phyloP scores from a whole-genome alignment of 2,113 vertebrate genomes.

The Prietella phreatophila region DNA sequence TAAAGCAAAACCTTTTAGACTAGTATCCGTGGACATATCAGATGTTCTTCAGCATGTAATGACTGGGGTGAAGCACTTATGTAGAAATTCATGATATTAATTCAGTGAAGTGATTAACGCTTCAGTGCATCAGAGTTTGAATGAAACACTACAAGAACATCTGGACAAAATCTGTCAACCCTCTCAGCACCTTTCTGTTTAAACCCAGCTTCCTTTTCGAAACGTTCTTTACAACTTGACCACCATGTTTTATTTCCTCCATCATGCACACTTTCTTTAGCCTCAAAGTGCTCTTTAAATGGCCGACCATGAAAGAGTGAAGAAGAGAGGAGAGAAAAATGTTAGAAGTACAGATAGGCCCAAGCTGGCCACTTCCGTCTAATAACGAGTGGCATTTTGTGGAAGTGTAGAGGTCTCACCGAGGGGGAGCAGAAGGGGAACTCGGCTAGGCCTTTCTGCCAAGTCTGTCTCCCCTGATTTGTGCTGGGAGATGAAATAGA shows the following conservation, averaged over 20 bases:
- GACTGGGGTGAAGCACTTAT: not conserved
- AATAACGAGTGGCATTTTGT: slow-evolving; percentile 72
- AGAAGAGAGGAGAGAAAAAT: slow-evolving; percentile 46
- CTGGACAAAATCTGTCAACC: not conserved
- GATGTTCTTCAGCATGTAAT: not conserved
- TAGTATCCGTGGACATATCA: not conserved
- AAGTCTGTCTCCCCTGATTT: slow-evolving; percentile 59
- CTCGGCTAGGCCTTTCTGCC: slow-evolving; percentile 51
- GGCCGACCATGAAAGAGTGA: slow-evolving; percentile 21
- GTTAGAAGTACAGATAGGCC: slow-evolving; percentile 61
- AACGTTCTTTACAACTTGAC: not conserved
- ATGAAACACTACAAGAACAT: not conserved
- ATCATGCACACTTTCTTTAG: not conserved
- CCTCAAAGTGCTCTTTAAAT: slow-evolving; percentile 20
- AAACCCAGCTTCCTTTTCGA: not conserved
- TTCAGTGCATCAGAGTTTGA: too few species aligned
- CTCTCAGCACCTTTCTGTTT: not conserved
- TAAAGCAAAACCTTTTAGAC: not conserved
- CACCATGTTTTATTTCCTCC: not conserved
- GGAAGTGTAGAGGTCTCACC: slow-evolving; percentile 49
- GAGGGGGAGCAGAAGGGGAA: slow-evolving; percentile 37
- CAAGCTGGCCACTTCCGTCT: slow-evolving; percentile 61
- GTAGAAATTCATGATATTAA: not conserved
- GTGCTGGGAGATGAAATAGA: slow-evolving; percentile 58
- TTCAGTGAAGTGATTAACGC: not conserved